phyloP scores from a whole-genome alignment of 2,113 vertebrate species.

The Bubo blakistoni region DNA sequence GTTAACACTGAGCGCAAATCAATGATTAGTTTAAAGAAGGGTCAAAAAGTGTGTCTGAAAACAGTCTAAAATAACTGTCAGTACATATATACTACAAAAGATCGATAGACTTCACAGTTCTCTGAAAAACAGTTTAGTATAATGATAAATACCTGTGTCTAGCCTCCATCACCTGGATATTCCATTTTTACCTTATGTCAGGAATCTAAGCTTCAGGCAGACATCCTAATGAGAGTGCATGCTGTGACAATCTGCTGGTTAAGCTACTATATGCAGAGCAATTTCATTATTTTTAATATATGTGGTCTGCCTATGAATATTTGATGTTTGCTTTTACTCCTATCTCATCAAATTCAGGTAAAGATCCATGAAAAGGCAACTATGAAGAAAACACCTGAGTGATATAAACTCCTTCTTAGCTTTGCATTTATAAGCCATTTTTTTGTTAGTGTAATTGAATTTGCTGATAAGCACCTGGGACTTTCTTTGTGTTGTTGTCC shows the following conservation, averaged over 20 bases:
- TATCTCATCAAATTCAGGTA: constrained; percentile 56
- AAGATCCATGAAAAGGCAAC: constrained; percentile 34
- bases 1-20: not conserved
- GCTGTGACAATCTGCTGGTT: constrained; percentile 75
- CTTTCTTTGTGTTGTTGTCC: constrained; percentile 14
- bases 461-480: constrained; percentile 65
- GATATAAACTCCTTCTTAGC: constrained; percentile 29
- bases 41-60: not conserved
- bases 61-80: not conserved
- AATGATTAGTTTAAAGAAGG: not conserved
- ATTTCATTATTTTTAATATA: constrained; percentile 75
- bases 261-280: constrained; percentile 65
- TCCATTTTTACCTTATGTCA: constrained; percentile 57
- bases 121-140: constrained; percentile 56
- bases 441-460: constrained; percentile 62
- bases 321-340: constrained; percentile 54
- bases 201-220: constrained; percentile 67
- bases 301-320: constrained; percentile 42
- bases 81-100: not conserved
- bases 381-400: not conserved
- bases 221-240: constrained; percentile 70
- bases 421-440: constrained; percentile 52
- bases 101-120: not conserved
- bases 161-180: constrained; percentile 49
- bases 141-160: constrained; percentile 66